Conservation (phyloP, 2,113 vertebrate genomes). For the Puma concolor region DNA sequence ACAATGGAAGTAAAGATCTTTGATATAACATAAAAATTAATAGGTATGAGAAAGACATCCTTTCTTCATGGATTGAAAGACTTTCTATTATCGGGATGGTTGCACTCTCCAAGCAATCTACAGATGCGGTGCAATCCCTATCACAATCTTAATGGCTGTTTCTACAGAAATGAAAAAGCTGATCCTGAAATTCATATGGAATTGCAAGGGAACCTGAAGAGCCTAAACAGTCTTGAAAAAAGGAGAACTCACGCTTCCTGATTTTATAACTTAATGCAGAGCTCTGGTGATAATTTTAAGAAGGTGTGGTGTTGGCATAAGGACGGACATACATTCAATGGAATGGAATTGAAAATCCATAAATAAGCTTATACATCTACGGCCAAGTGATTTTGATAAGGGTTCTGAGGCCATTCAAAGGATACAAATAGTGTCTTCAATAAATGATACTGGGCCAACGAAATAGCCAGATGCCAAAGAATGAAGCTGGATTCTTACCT, state of each 20-base stretch:
- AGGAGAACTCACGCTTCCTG: background rate
- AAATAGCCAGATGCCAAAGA: background rate
- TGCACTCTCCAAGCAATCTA: background rate
- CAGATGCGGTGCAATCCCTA: background rate
- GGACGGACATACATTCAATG: background rate
- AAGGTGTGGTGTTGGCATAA: background rate
- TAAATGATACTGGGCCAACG: background rate
- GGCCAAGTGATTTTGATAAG: background rate
- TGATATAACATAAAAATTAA: background rate
- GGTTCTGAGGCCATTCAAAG: background rate
- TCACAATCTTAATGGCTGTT: background rate
- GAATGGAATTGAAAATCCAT: background rate
- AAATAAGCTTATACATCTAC: background rate
- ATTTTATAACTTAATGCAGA: background rate
- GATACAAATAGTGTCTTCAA: background rate
- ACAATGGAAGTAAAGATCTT: background rate
- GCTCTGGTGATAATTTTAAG: background rate
- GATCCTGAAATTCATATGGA: background rate
- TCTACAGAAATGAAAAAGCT: background rate
- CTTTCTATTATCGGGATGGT: background rate
- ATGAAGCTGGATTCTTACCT: background rate
- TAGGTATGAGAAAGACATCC: background rate
- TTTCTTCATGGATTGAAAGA: background rate
- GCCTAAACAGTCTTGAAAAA: background rate
- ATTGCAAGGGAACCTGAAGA: background rate